Conservation (phyloP, 1,140 invertebrate genomes). For the Nymphalis io region DNA sequence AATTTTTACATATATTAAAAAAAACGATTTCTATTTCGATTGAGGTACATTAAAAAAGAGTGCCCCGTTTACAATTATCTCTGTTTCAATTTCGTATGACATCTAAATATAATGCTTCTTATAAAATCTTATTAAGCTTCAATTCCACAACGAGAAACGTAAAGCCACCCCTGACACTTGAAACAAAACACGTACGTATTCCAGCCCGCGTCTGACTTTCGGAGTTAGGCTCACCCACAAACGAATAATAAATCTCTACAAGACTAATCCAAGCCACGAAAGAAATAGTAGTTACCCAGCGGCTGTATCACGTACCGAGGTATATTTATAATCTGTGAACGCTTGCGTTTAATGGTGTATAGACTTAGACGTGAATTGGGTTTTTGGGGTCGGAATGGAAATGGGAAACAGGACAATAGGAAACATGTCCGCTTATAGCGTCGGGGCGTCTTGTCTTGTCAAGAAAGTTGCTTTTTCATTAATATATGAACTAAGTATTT, state of each 20-base stretch:
- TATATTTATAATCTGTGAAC: conserved; percentile 62
- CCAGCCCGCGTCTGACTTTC: conserved; percentile 16
- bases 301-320: background rate
- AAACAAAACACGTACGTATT: conserved; percentile 33
- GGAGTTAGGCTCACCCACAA: conserved; percentile 29
- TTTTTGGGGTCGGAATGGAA: conserved; percentile 32
- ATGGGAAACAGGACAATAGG: conserved; percentile 22
- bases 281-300: conserved; percentile 38
- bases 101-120: background rate
- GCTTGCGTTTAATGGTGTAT: conserved; percentile 54
- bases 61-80: too few relatives aligned
- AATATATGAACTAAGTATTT: background rate
- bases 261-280: conserved; percentile 50
- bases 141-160: conserved; percentile 30
- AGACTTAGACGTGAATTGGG: conserved; percentile 38
- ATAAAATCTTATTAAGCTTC: conserved; percentile 16
- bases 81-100: background rate
- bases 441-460: conserved; percentile 14
- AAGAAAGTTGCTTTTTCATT: background rate
- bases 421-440: conserved; percentile 12
- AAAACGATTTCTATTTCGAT: too few relatives aligned
- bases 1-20: too few relatives aligned
- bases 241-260: conserved; percentile 56
- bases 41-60: too few relatives aligned
- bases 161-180: conserved; percentile 32